Conservation (phyloP, 2,797 vertebrate species). For the Borostomias antarcticus region DNA sequence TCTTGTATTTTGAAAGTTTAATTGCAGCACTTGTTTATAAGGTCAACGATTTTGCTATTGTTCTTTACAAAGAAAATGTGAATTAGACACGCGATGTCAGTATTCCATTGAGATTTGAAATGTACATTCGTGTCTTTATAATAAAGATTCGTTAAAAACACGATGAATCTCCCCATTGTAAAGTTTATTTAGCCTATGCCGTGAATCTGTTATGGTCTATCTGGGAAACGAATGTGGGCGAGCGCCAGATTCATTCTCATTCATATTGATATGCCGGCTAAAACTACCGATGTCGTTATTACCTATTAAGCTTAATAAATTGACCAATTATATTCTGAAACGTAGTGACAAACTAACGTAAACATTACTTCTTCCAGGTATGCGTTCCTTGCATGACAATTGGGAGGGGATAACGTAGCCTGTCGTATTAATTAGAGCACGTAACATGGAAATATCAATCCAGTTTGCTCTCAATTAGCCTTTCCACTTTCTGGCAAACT, state of each 20-base stretch:
- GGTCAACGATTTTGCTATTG: constrained; percentile 65
- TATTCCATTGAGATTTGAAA: constrained; percentile 68
- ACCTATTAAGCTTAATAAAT: neutral
- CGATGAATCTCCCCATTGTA: constrained; percentile 13
- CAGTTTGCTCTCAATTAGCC: neutral
- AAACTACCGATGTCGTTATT: neutral
- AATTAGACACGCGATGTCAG: constrained; percentile 65
- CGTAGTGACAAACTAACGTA: neutral
- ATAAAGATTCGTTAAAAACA: constrained; percentile 75
- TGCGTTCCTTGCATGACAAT: too few relatives aligned
- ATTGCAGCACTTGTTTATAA: constrained; percentile 77
- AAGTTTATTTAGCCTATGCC: constrained; percentile 29
- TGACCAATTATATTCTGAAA: neutral
- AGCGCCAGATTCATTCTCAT: neutral
- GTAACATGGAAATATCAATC: neutral
- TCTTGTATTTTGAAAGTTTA: constrained; percentile 57
- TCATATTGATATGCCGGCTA: neutral
- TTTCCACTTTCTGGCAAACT: too few relatives aligned
- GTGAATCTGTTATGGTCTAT: neutral
- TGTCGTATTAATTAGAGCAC: too few relatives aligned
- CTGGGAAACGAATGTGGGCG: neutral
- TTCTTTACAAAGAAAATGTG: constrained; percentile 66
- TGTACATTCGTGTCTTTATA: constrained; percentile 77
- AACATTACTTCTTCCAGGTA: neutral
- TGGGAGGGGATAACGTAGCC: too few relatives aligned